Conservation (phyloP, 2,888 invertebrate genomes). For the Pherbina coryleti region DNA sequence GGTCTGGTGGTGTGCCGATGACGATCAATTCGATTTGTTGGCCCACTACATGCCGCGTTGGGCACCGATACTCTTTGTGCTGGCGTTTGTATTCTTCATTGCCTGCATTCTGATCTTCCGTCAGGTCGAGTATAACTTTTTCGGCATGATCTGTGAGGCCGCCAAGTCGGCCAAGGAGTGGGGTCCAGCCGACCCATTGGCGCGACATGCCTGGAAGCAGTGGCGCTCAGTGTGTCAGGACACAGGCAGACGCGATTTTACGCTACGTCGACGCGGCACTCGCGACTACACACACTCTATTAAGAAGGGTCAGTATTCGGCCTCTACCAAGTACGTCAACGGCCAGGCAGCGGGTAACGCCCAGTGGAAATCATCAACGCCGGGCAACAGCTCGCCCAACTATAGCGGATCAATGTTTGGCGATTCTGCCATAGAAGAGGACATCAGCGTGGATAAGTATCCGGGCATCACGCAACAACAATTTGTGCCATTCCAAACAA, state of each 20-base stretch:
- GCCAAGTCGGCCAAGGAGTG: conserved; percentile 70
- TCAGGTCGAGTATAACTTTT: conserved; percentile 70
- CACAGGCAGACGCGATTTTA: conserved; percentile 68
- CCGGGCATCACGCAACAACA: conserved; percentile 65
- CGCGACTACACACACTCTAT: conserved; percentile 70
- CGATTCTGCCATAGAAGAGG: conserved; percentile 70
- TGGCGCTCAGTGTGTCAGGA: conserved; percentile 70
- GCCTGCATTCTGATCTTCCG: conserved; percentile 68
- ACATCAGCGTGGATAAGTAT: conserved; percentile 69
- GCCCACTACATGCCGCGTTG: conserved; percentile 66
- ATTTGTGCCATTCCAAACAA: conserved; percentile 63
- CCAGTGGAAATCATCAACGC: conserved; percentile 67
- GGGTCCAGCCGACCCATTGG: conserved; percentile 70
- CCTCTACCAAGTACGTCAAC: conserved; percentile 57
- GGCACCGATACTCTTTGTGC: conserved; percentile 66
- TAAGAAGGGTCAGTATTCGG: conserved; percentile 68
- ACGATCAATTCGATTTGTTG: conserved; percentile 63
- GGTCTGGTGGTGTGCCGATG: conserved; percentile 69
- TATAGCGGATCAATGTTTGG: conserved; percentile 70
- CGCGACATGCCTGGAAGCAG: conserved; percentile 70
- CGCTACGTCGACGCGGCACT: conserved; percentile 67
- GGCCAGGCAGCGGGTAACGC: conserved; percentile 48
- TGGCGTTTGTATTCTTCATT: conserved; percentile 63
- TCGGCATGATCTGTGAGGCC: conserved; percentile 70
- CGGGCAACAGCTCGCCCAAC: conserved; percentile 69